Percentiles rank a stretch among this genome's conserved stretches.
Evolutionary conservation across 2,113 vertebrate genomes (phyloP).

Genomic region (Anser brachyrhynchus): DNA sequence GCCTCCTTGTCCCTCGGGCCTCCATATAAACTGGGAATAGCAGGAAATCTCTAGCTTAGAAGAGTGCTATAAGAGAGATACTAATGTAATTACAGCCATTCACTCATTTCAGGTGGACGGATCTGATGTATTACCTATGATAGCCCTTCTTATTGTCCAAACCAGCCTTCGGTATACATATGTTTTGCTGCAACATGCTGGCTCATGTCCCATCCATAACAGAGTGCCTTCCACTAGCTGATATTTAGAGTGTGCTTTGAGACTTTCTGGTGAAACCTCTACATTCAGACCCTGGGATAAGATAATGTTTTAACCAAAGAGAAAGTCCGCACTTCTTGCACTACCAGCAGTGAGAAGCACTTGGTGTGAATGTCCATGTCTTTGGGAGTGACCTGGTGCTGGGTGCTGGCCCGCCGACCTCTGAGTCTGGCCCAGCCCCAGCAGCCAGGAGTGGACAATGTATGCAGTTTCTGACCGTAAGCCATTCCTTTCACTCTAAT

Average conservation of each 20-base stretch:
- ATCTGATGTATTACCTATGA: not conserved
- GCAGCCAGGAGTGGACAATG: not conserved
- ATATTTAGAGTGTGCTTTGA: not conserved
- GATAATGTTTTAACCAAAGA: not conserved
- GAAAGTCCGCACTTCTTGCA: not conserved
- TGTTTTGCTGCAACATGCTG: not conserved
- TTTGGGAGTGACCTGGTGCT: not conserved
- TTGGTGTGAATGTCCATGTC: not conserved
- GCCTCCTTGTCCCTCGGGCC: slow-evolving; percentile 8
- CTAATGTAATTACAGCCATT: slow-evolving; percentile 27
- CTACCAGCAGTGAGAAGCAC: not conserved
- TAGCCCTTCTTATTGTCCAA: not conserved
- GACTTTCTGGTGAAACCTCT: not conserved
- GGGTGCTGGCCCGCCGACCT: not conserved
- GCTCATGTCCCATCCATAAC: not conserved
- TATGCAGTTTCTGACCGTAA: not conserved
- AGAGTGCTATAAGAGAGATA: not conserved
- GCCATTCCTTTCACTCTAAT: slow-evolving; percentile 34
- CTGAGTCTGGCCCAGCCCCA: not conserved
- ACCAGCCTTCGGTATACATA: not conserved
- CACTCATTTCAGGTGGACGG: slow-evolving; percentile 25
- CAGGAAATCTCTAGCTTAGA: slow-evolving; percentile 56
- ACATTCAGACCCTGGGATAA: not conserved
- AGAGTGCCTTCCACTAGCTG: not conserved
- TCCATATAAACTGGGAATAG: slow-evolving; percentile 41